Evolutionary conservation across 1,140 invertebrate species (phyloP).

Genomic region (Holotrichia oblita): DNA sequence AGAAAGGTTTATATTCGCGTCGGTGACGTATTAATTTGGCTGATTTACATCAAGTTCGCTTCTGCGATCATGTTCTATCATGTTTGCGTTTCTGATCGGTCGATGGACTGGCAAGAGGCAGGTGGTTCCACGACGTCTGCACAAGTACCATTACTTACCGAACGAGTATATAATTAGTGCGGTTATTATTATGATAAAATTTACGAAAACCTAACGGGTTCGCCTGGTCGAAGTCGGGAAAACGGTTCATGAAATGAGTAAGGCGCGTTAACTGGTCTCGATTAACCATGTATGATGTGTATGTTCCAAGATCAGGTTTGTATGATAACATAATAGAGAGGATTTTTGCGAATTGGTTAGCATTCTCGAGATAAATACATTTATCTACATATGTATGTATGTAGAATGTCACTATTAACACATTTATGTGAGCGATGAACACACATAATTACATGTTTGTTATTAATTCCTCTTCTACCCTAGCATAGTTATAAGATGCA

Average conservation of each 20-base stretch:
- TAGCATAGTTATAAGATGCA: too few relatives aligned
- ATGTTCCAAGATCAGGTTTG: not conserved
- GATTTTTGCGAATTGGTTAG: not conserved
- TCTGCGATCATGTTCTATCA: not conserved
- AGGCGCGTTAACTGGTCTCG: not conserved
- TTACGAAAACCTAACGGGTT: conserved; percentile 22
- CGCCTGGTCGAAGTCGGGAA: not conserved
- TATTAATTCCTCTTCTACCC: too few relatives aligned
- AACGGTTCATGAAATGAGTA: conserved; percentile 19
- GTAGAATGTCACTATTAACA: conserved; percentile 7
- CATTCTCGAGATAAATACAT: not conserved
- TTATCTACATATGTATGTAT: not conserved
- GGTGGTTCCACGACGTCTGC: conserved; percentile 20
- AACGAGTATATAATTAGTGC: conserved; percentile 30
- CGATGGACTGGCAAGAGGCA: not conserved
- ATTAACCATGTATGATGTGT: not conserved
- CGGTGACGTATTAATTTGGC: conserved; percentile 11
- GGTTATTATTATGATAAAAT: conserved; percentile 33
- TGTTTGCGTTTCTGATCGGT: not conserved
- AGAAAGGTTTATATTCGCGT: not conserved
- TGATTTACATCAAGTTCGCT: not conserved
- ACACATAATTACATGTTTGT: too few relatives aligned
- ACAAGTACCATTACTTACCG: conserved; percentile 21
- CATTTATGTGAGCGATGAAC: too few relatives aligned
- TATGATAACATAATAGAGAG: too few relatives aligned